Conservation (phyloP, 1,140 invertebrate genomes). For the Eueides isabella region DNA sequence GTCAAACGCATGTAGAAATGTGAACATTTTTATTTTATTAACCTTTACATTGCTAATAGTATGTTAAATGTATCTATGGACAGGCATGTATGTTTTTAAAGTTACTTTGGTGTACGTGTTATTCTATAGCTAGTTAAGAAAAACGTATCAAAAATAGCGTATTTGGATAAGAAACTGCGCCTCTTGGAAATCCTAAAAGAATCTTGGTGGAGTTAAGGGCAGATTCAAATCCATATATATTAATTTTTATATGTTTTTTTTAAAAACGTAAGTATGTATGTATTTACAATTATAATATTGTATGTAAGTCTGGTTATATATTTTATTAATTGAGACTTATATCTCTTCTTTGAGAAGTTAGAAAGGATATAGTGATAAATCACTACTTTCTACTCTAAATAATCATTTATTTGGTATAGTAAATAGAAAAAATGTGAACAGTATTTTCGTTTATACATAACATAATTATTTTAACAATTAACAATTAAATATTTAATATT, state of each 20-base stretch:
- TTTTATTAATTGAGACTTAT: background rate
- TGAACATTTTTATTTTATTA: conserved; percentile 34
- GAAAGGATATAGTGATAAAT: background rate
- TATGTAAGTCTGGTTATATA: background rate
- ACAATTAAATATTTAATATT: too few relatives aligned
- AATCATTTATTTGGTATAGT: too few relatives aligned
- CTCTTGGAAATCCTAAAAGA: too few relatives aligned
- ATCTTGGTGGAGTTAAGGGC: too few relatives aligned
- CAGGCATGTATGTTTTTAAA: background rate
- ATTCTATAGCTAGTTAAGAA: too few relatives aligned
- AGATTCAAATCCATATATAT: too few relatives aligned
- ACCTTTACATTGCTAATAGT: conserved; percentile 3
- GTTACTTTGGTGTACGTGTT: too few relatives aligned
- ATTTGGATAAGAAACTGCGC: too few relatives aligned
- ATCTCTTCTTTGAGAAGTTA: background rate
- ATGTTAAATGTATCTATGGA: conserved; percentile 6
- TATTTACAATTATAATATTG: background rate
- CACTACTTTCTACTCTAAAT: background rate
- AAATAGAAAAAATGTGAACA: background rate
- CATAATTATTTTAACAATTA: too few relatives aligned
- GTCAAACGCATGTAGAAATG: conserved; percentile 39
- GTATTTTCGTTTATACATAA: too few relatives aligned
- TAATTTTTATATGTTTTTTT: too few relatives aligned
- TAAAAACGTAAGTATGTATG: background rate
- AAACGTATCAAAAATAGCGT: too few relatives aligned